Conservation (phyloP, 2,113 vertebrate species). For the Sakesphorus luctuosus region DNA sequence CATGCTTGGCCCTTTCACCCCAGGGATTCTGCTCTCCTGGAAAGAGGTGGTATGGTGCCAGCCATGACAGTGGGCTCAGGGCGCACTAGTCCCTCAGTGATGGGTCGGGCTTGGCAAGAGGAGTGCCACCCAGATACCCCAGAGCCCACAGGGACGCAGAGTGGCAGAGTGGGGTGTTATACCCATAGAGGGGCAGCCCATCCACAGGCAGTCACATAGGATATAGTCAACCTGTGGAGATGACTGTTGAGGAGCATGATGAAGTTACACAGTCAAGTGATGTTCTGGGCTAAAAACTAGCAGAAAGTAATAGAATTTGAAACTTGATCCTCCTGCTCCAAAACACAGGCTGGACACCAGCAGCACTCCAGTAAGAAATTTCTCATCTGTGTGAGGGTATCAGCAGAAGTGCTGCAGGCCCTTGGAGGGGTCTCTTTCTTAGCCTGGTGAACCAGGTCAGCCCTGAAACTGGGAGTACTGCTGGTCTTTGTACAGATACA, state of each 20-base stretch:
- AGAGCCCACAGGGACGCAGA: not conserved
- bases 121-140: not conserved
- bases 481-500: not conserved
- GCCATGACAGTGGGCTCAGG: not conserved
- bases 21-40: not conserved
- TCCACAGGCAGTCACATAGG: not conserved
- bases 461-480: not conserved
- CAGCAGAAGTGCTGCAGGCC: not conserved
- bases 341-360: not conserved
- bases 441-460: not conserved
- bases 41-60: not conserved
- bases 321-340: not conserved
- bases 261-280: not conserved
- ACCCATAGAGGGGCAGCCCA: not conserved
- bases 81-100: not conserved
- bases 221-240: not conserved
- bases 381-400: not conserved
- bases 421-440: not conserved
- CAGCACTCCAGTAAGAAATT: not conserved
- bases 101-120: not conserved
- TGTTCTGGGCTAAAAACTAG: not conserved
- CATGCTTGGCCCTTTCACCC: fast-evolving
- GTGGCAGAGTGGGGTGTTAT: not conserved
- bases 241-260: not conserved
- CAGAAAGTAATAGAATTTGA: not conserved